Conservation (phyloP, 1,140 invertebrate species). For the Charaxes varanes region DNA sequence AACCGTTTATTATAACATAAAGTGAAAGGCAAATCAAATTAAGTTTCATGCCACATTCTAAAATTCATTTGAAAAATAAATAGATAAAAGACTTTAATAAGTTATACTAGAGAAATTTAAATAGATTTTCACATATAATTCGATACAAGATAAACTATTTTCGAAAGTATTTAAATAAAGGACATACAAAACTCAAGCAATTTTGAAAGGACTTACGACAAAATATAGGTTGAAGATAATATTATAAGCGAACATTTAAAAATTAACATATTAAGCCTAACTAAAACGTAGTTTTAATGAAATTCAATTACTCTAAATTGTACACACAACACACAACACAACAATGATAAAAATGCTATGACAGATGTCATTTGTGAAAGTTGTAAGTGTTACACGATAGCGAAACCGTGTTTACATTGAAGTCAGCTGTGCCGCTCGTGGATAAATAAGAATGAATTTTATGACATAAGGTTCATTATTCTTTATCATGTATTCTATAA, state of each 20-base stretch:
- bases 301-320: slow-evolving; percentile 24
- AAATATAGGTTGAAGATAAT: slow-evolving; percentile 52
- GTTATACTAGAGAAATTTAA: too few relatives aligned
- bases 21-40: slow-evolving; percentile 30
- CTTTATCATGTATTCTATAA: too few relatives aligned
- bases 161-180: too few relatives aligned
- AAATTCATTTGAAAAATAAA: background rate
- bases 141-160: too few relatives aligned
- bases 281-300: slow-evolving; percentile 20
- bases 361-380: slow-evolving; percentile 14
- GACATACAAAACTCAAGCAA: background rate
- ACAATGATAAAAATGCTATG: too few relatives aligned
- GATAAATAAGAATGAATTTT: too few relatives aligned
- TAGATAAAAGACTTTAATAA: too few relatives aligned
- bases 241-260: slow-evolving; percentile 57
- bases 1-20: slow-evolving; percentile 17
- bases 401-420: background rate
- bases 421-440: too few relatives aligned
- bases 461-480: too few relatives aligned
- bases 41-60: background rate
- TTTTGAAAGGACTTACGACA: slow-evolving; percentile 47
- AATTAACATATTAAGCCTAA: slow-evolving; percentile 54
- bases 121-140: too few relatives aligned
- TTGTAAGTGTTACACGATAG: slow-evolving; percentile 9
- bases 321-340: slow-evolving; percentile 25